Conservation (phyloP, 2,888 invertebrate species). For the Drosophila paracracens region DNA sequence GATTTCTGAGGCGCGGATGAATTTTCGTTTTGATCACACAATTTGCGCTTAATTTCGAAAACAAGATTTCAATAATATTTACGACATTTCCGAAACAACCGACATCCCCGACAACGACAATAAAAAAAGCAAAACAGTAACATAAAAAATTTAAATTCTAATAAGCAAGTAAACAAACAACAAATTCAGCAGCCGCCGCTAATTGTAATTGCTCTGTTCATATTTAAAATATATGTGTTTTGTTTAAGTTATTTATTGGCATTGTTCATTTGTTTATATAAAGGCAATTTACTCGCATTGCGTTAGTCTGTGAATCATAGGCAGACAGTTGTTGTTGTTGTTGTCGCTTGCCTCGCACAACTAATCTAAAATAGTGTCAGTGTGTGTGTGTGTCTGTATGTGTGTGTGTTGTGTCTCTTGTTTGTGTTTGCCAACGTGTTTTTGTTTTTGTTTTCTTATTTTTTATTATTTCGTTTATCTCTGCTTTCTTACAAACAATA, state of each 20-base stretch:
- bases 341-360: conserved; percentile 62
- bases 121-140: conserved; percentile 15
- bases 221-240: conserved; percentile 27
- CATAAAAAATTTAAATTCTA: conserved; percentile 15
- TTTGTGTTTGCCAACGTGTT: conserved; percentile 70
- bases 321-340: conserved; percentile 45
- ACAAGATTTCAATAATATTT: conserved; percentile 52
- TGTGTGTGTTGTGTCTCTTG: conserved; percentile 52
- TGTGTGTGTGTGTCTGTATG: conserved; percentile 30
- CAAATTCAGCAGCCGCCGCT: conserved; percentile 27
- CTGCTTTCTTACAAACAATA: conserved; percentile 17
- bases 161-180: conserved; percentile 22
- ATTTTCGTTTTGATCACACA: conserved; percentile 33
- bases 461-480: conserved; percentile 10
- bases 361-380: conserved; percentile 67
- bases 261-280: conserved; percentile 59
- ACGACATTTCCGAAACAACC: conserved; percentile 46
- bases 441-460: conserved; percentile 32
- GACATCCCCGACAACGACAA: conserved; percentile 30
- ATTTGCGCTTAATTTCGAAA: conserved; percentile 64
- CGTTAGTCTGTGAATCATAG: conserved; percentile 51
- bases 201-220: conserved; percentile 55
- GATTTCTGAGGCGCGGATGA: conserved; percentile 57
- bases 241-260: conserved; percentile 25
- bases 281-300: conserved; percentile 57